These are phyloP conservation scores for Numenius phaeopus DNA, from an alignment of 2,797 vertebrate species.

Conservation along the genomic window DNA sequence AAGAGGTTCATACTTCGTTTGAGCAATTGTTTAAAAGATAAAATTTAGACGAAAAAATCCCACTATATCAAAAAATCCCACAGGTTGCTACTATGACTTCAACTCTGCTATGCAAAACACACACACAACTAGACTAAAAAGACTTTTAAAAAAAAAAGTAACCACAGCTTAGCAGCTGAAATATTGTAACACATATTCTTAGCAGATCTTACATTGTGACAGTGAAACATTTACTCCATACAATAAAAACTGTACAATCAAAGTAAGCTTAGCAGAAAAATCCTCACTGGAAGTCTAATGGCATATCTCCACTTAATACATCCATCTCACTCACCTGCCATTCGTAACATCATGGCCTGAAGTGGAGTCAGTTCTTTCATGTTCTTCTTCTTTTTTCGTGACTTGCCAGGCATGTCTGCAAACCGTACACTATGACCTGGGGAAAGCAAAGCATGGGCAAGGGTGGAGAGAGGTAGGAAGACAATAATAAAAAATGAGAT, in stretches of 20 bases:
- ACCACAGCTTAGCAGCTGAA: not conserved
- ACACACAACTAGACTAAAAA: not conserved
- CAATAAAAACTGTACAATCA: not conserved
- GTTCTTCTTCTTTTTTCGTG: slow-evolving; percentile 88
- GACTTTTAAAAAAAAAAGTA: not conserved
- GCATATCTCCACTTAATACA: not conserved
- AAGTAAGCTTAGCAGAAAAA: not conserved
- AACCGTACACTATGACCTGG: slow-evolving; percentile 94
- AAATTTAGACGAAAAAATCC: not conserved
- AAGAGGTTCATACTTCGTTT: not conserved
- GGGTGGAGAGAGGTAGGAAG: not conserved
- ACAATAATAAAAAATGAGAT: not conserved
- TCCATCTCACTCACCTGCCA: slow-evolving; percentile 89
- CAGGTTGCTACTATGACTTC: not conserved
- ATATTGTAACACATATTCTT: not conserved
- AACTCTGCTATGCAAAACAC: not conserved
- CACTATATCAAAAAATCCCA: not conserved
- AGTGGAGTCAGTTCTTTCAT: slow-evolving; percentile 96
- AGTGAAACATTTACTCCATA: not conserved
- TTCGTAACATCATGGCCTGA: slow-evolving; percentile 99
- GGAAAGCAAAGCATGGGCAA: not conserved
- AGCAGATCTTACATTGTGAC: not conserved
- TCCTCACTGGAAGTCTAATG: not conserved
- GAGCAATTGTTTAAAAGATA: not conserved
- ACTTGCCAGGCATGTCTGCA: slow-evolving; percentile 88